Evolutionary conservation across 2,797 vertebrate species (phyloP), one percentile per base, ranked within the genome.

Genomic region (Rhinogobio ventralis): DNA sequence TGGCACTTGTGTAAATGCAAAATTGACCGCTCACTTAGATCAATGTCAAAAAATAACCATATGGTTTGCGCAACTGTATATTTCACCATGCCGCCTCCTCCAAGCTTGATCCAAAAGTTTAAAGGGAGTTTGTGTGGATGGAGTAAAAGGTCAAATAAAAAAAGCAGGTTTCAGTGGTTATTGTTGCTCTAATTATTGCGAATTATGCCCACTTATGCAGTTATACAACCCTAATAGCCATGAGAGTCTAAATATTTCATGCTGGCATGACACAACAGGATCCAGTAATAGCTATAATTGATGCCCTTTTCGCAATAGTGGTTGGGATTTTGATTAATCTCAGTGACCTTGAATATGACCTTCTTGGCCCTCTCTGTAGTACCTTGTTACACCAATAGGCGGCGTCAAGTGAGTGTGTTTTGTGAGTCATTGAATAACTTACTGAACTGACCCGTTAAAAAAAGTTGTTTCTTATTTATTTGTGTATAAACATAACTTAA

Each of bases 241-340:
- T 14, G 53, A 68, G 80, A 83, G 73, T 76, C 68, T 78, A 14
- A 46, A 82, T 81, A 53, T 79, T 80, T 68, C 62, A 80, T 87
- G 76, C 55, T 75, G 67, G 76, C 79, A 75, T 30, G 45, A 80
- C 90, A 91, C 91, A 57, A 78, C 45, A 17, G 19, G 53, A 66
- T 36, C 30, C 23, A 55, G 14, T 20, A 69, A 51, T 3, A 28
- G 4, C 39, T 57, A n/a, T 39, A 55, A 39, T 36, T 20, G 5
- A 33, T 55, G 17, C 19, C 6, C 19, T 55, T 55, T 67, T 57
- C 4, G 1, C 51, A 39, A 55, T 53, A 55, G 51, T 4, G 13
- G 6, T 53, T 57, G 20, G 20, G 53, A 17, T 39, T 55, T 57
- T 25, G 23, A 76, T 57, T 39, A 4, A n/a, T 57, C 20, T n/a